These are phyloP conservation scores for Ceyx cyanopectus DNA, from an alignment of 2,113 vertebrate genomes.

Conservation along the genomic window DNA sequence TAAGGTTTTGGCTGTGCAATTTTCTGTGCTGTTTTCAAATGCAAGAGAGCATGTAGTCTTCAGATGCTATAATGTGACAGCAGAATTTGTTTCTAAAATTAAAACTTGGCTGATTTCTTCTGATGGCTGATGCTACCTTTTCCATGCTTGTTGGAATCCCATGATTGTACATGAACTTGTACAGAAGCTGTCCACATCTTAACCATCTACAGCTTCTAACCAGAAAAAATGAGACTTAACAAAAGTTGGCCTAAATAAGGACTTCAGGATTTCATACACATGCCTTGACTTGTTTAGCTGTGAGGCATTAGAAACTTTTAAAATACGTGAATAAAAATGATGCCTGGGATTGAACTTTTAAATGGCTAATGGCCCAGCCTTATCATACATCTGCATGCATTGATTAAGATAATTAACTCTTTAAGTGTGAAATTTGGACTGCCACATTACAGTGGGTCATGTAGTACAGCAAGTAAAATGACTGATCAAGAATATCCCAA, in stretches of 20 bases:
- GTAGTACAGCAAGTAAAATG: neutral
- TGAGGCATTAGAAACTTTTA: neutral
- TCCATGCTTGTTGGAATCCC: neutral
- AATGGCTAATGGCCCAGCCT: neutral
- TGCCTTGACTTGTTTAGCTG: neutral
- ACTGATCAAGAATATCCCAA: neutral
- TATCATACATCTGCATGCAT: neutral
- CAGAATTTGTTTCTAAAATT: constrained; percentile 64
- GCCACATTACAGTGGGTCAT: neutral
- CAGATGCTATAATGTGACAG: constrained; percentile 49
- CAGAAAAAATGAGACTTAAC: neutral
- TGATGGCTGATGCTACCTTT: constrained; percentile 1
- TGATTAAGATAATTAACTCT: neutral
- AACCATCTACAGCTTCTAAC: neutral
- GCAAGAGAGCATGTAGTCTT: neutral
- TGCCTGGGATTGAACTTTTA: neutral
- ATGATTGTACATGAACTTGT: neutral
- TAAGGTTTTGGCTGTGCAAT: neutral
- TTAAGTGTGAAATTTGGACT: neutral
- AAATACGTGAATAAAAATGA: neutral
- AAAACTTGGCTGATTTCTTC: constrained; percentile 43
- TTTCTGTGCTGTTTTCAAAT: constrained; percentile 46
- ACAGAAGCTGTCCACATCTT: neutral
- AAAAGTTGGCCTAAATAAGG: neutral
- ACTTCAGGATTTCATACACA: neutral